Evolutionary conservation across 35 echinoderm and acorn worm species (phyloP).

Genomic region (Antedon bifida): DNA sequence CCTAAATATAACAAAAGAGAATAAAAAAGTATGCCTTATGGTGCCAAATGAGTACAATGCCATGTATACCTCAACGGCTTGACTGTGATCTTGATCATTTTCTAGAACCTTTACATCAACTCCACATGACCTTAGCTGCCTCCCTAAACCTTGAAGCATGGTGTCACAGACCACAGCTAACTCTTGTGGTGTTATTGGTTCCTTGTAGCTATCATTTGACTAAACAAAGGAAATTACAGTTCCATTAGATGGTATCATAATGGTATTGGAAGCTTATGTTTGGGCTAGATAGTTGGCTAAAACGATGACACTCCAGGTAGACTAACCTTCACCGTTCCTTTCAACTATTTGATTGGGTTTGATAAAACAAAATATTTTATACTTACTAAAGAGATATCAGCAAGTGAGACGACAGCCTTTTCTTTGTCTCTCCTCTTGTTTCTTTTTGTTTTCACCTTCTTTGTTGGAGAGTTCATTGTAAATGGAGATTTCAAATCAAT

Average conservation of each 20-base stretch:
- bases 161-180: conserved; percentile 87
- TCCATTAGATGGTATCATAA: no score
- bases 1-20: no score
- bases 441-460: conserved; percentile 25
- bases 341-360: no score
- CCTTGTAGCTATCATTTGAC: neutral
- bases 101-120: conserved; percentile 87
- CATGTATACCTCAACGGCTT: conserved; percentile 57
- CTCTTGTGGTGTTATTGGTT: conserved; percentile 32
- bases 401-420: neutral
- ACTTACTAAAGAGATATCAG: neutral
- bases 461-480: conserved; percentile 11
- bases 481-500: conserved; percentile 34
- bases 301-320: no score
- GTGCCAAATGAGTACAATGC: no score
- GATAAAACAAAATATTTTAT: no score
- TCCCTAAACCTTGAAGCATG: conserved; percentile 89
- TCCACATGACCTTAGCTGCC: conserved; percentile 64
- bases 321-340: no score
- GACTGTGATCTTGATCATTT: conserved; percentile 63
- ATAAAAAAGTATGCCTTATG: no score
- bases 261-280: neutral
- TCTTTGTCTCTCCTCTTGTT: conserved; percentile 10
- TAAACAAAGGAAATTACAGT: no score
- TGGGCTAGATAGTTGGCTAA: no score